Evolutionary conservation across 2,888 invertebrate species (phyloP).

Genomic region (Deilephila elpenor): DNA sequence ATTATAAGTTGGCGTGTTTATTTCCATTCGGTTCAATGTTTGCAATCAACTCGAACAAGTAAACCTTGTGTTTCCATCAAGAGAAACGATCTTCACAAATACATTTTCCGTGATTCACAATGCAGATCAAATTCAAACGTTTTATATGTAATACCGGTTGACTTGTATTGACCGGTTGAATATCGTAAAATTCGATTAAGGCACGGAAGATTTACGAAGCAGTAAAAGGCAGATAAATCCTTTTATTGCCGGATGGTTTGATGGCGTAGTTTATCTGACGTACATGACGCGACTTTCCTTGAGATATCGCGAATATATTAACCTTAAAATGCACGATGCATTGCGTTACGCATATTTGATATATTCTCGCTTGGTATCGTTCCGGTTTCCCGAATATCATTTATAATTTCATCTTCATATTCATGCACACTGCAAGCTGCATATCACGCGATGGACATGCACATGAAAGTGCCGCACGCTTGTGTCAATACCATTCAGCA

Average conservation of each 20-base stretch:
- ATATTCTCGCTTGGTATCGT: constrained; percentile 41
- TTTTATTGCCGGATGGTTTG: constrained; percentile 31
- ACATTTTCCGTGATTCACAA: constrained; percentile 1
- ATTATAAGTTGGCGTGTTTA: constrained; percentile 21
- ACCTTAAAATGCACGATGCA: constrained; percentile 38
- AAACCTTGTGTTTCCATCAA: not conserved
- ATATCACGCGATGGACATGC: not conserved
- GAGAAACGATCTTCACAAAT: constrained; percentile 9
- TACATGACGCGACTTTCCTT: constrained; percentile 30
- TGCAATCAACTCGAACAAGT: constrained; percentile 24
- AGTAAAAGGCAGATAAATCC: constrained; percentile 16
- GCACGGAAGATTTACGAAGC: not conserved
- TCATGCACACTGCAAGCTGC: constrained; percentile 3
- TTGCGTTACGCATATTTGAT: constrained; percentile 39
- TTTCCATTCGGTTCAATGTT: constrained; percentile 16
- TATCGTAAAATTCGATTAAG: not conserved
- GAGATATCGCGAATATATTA: constrained; percentile 40
- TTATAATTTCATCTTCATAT: constrained; percentile 32
- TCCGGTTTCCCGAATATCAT: constrained; percentile 46
- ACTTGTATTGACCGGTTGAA: not conserved
- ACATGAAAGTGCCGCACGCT: not conserved
- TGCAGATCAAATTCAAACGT: not conserved
- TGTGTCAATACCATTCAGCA: not conserved
- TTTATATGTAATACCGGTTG: not conserved
- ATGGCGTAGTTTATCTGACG: constrained; percentile 20